phyloP scores from a whole-genome alignment of 2,888 invertebrate genomes.

The Aphelenchoides bicaudatus region DNA sequence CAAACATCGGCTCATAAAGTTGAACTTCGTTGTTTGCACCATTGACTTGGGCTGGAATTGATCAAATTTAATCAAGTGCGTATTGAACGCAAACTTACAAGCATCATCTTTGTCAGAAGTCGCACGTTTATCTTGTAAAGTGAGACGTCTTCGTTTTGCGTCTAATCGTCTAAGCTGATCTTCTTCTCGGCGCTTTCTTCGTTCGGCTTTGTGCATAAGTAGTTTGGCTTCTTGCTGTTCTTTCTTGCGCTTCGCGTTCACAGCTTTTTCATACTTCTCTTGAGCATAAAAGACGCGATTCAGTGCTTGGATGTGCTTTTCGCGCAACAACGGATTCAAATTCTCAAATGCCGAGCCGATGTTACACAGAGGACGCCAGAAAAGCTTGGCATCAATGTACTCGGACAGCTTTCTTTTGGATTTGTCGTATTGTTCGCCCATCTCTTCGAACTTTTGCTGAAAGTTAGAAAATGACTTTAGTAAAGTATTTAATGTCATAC shows the following conservation, averaged over 20 bases:
- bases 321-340: constrained; percentile 11
- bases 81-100: too few species aligned
- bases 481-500: background rate
- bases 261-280: constrained; percentile 10
- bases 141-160: background rate
- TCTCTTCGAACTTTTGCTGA: background rate
- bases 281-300: constrained; percentile 5
- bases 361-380: background rate
- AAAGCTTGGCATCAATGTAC: constrained; percentile 10
- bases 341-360: constrained; percentile 2
- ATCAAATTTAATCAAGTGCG: too few species aligned
- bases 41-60: too few species aligned
- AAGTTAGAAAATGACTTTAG: background rate
- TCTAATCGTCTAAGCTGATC: background rate
- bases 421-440: background rate
- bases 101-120: too few species aligned
- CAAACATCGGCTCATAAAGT: too few species aligned
- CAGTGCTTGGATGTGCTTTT: constrained; percentile 11
- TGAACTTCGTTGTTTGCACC: too few species aligned
- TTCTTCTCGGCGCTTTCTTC: too few species aligned
- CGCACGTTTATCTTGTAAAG: background rate
- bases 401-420: background rate
- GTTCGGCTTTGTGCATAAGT: too few species aligned
- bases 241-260: background rate
- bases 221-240: too few species aligned